Base-by-base conservation (phyloP, 2,113 vertebrate species). In the Raja brachyura region DNA sequence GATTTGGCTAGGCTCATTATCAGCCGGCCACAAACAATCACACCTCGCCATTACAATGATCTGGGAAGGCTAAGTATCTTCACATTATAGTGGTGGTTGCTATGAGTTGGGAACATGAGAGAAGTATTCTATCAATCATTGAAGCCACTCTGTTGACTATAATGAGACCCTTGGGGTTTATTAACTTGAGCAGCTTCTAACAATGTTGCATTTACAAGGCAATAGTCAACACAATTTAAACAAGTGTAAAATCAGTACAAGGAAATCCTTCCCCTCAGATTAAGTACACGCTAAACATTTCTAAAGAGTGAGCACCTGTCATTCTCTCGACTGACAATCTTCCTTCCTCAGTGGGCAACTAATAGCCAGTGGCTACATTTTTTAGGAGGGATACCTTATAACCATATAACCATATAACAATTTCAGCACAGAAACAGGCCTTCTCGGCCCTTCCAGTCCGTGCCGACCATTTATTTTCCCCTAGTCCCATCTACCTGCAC, bases 291-390 rank as follows among this genome's bases (percentile, higher is more conserved):
- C 75, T 33, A 33, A 31, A 77, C n/a, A 77, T 77, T 33, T 77
- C 75, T 77, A 77, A 77, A n/a, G 75, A 77, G 75, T 77, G 75
- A 77, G 75, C n/a, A 77, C 33, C 75, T 33, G n/a, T 33, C 75
- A 13, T 77, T 77, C n/a, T 33, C n/a, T 33, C 75, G 5, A 33
- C n/a, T 77, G 75, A 33, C n/a, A 33, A 77, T 33, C 10, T 77
- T 77, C 75, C 75, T 33, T 77, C 33, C 13, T n/a, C 31, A 3
- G 28, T 33, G n/a, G 31, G 13, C 75, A 77, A 77, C 75, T 33
- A 77, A 77, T 33, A 10, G 11, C 31, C n/a, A 77, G 75, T 76
- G n/a, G 75, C 7, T 31, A 10, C 13, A 76, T 10, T 4, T n/a
- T 33, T 33, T 33, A 33, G n/a, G 75, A 77, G 14, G 31, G 75